A percentile compares a stretch with the other conserved stretches of the same genome.
phyloP scores from a whole-genome alignment of 2,113 vertebrate species.

The Gallinago paraguaiae region DNA sequence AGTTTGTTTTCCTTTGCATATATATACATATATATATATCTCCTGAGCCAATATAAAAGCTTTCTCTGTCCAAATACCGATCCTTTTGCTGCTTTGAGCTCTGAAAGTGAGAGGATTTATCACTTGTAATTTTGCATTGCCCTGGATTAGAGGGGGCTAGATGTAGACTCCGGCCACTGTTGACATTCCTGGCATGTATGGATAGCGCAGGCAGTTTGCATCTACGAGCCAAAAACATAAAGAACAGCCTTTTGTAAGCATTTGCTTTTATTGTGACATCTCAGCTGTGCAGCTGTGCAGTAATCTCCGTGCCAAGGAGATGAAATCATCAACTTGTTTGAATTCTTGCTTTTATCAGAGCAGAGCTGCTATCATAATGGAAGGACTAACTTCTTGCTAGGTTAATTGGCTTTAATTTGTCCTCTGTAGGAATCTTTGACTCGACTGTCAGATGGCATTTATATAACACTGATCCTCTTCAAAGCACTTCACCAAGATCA shows the following conservation, averaged over 20 bases:
- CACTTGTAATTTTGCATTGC: neutral
- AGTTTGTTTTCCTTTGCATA: neutral
- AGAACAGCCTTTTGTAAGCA: neutral
- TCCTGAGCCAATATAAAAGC: neutral
- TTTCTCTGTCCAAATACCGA: neutral
- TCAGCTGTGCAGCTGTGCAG: slow-evolving; percentile 19
- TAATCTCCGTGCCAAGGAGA: slow-evolving; percentile 11
- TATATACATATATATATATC: neutral
- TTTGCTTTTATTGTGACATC: slow-evolving; percentile 9
- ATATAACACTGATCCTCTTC: neutral
- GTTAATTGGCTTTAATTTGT: neutral
- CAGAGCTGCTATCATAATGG: slow-evolving; percentile 5
- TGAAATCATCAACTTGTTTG: neutral
- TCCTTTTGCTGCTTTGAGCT: neutral
- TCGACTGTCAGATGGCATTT: neutral
- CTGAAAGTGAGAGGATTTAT: neutral
- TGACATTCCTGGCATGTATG: neutral
- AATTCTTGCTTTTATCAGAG: slow-evolving; percentile 30
- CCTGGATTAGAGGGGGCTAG: neutral
- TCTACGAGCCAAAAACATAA: neutral
- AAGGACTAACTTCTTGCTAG: neutral
- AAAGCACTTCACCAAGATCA: neutral
- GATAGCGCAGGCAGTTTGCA: neutral
- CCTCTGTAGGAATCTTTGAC: neutral
- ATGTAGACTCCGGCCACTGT: neutral